phyloP scores from a whole-genome alignment of 2,888 invertebrate genomes.

The Rosalia funebris region DNA sequence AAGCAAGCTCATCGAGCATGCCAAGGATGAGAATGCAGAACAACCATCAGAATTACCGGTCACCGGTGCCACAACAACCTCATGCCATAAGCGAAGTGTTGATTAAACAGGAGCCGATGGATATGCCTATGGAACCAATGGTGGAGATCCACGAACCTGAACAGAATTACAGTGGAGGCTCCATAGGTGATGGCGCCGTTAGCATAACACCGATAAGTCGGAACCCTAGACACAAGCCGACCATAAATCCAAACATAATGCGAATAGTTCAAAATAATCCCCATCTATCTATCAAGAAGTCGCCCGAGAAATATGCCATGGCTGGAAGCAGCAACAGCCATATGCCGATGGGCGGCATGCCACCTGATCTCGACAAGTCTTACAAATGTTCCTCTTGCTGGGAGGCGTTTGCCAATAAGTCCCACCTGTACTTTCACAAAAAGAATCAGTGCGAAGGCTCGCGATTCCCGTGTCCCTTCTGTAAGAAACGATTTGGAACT shows the following conservation, averaged over 20 bases:
- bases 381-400: slow-evolving; percentile 63
- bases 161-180: slow-evolving; percentile 32
- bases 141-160: slow-evolving; percentile 61
- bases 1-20: slow-evolving; percentile 29
- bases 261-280: slow-evolving; percentile 62
- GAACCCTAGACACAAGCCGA: slow-evolving; percentile 54
- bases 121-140: slow-evolving; percentile 56
- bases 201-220: slow-evolving; percentile 62
- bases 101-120: slow-evolving; percentile 58
- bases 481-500: slow-evolving; percentile 63
- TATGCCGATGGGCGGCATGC: slow-evolving; percentile 28
- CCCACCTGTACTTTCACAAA: slow-evolving; percentile 63
- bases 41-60: slow-evolving; percentile 16
- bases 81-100: slow-evolving; percentile 30
- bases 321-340: slow-evolving; percentile 29
- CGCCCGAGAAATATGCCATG: slow-evolving; percentile 35
- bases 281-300: slow-evolving; percentile 59
- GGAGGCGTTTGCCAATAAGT: slow-evolving; percentile 62
- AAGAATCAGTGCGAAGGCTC: slow-evolving; percentile 64
- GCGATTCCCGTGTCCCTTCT: slow-evolving; percentile 63
- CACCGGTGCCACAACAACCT: background rate
- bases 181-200: slow-evolving; percentile 53
- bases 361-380: slow-evolving; percentile 45
- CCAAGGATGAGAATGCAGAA: slow-evolving; percentile 9
- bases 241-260: slow-evolving; percentile 59